phyloP scores from a whole-genome alignment of 2,797 vertebrate genomes.

The Mionectes olivaceus region DNA sequence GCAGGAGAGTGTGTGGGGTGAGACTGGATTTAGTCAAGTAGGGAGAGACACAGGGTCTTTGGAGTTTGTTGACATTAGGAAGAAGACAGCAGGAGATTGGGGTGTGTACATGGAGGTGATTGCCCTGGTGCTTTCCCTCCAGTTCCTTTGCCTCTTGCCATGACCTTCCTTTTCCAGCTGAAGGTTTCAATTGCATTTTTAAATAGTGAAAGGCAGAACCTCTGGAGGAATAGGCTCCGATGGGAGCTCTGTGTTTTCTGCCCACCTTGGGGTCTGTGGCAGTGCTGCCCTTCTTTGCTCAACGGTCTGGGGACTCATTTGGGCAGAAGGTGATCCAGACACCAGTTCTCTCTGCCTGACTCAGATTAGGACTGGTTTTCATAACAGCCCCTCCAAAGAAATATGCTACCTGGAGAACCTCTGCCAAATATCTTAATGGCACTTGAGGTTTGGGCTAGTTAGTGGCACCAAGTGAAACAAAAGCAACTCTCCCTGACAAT shows the following conservation, averaged over 20 bases:
- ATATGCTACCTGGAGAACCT: background rate
- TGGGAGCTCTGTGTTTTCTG: background rate
- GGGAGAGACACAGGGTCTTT: background rate
- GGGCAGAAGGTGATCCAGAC: background rate
- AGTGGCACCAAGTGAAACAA: conserved; percentile 25
- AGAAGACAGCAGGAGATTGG: background rate
- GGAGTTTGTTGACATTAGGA: background rate
- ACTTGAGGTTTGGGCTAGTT: background rate
- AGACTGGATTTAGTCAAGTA: background rate
- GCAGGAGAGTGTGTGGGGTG: background rate
- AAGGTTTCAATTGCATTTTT: background rate
- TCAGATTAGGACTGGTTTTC: background rate
- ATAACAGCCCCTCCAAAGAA: background rate
- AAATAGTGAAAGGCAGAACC: background rate
- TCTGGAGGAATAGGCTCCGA: background rate
- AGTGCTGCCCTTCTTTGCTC: background rate
- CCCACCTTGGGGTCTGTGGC: background rate
- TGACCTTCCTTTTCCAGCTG: background rate
- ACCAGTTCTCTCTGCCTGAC: background rate
- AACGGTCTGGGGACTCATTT: background rate
- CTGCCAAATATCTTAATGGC: background rate
- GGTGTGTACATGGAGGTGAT: background rate
- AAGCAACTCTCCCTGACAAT: conserved; percentile 18
- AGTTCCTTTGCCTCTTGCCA: background rate
- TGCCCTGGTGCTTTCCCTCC: background rate